Evolutionary conservation across 1,140 invertebrate genomes (phyloP), one percentile per base, ranked within the genome.

Genomic region (Dendroctonus valens): DNA sequence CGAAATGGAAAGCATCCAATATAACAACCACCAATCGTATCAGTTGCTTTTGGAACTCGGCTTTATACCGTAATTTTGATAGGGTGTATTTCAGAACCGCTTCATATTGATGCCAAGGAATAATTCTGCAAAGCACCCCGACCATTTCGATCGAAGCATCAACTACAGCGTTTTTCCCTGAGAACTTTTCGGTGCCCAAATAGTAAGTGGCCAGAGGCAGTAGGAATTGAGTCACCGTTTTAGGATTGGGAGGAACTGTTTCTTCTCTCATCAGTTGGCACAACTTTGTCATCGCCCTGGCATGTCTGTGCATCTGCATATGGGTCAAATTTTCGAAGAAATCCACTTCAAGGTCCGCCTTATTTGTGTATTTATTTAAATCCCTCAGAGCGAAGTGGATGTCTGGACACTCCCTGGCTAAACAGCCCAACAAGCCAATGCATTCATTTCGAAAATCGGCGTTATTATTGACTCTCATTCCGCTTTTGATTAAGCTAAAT

Each of bases 321-420:
- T 98, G 96, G 41, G 86, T 84, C 70, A 96, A 89, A 74, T 97
- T 98, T 71, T 96, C 91, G 75, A 96, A 98, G 81, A 98, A 96
- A 79, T 98, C 94, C 0, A 92, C 87, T 77, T 98, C 95, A 0
- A 82, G 77, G 76, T 98, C 93, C 41, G 81, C 80, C 72, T 86
- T 85, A 75, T 92, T 88, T 0, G 84, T 82, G 3, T 96, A 80
- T 12, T 82, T 77, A 2, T 84, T 79, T 39, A 97, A 81, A 79
- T 96, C 93, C n/a, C 83, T 81, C 6, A 94, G 76, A 7, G 90
- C 80, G 39, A 88, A 84, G 81, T 95, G 85, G 0, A 84, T 78
- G 2, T 87, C 81, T 0, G 84, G 78, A 78, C 89, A 91, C 74
- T 91, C 86, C 70, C 89, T 82, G 0, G 86, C 84, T 70, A 96